Conservation (phyloP, 2,888 invertebrate genomes). For the Ophion obscuratus region DNA sequence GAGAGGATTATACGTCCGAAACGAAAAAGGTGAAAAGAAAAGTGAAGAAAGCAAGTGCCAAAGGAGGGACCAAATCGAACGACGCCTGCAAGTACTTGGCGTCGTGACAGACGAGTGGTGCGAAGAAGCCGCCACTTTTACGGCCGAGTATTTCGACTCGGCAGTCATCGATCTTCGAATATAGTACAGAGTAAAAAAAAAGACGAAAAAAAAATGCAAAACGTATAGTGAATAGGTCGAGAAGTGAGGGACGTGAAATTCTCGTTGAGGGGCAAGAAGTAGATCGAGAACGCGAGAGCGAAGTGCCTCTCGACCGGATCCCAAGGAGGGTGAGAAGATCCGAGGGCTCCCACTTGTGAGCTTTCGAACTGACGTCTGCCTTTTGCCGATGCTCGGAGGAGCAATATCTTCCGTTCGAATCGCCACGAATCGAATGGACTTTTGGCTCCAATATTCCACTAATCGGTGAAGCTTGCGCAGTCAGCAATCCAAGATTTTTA, state of each 20-base stretch:
- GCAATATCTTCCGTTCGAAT: constrained; percentile 59
- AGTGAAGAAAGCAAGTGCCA: constrained; percentile 54
- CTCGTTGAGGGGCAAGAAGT: constrained; percentile 29
- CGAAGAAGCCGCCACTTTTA: constrained; percentile 11
- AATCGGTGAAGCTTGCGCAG: constrained; percentile 36
- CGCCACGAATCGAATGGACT: constrained; percentile 16
- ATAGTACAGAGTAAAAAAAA: constrained; percentile 29
- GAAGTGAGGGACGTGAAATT: constrained; percentile 37
- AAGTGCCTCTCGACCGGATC: constrained; percentile 33
- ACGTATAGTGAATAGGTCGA: constrained; percentile 19
- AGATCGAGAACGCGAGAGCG: constrained; percentile 30
- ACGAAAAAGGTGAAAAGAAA: constrained; percentile 15
- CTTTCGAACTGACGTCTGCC: constrained; percentile 51
- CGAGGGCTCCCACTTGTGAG: constrained; percentile 15
- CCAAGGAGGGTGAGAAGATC: constrained; percentile 38
- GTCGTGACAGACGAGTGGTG: constrained; percentile 19
- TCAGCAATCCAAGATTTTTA: constrained; percentile 40
- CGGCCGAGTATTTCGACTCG: constrained; percentile 49
- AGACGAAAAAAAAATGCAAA: neutral
- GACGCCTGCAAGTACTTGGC: constrained; percentile 57
- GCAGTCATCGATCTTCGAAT: constrained; percentile 36
- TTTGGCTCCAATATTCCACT: constrained; percentile 44
- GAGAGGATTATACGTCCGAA: constrained; percentile 44
- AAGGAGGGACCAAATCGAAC: constrained; percentile 60
- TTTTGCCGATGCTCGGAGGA: constrained; percentile 49